Evolutionary conservation across 2,797 vertebrate species (phyloP), one percentile per base, ranked within the genome.

Genomic region (Crocidura indochinensis): DNA sequence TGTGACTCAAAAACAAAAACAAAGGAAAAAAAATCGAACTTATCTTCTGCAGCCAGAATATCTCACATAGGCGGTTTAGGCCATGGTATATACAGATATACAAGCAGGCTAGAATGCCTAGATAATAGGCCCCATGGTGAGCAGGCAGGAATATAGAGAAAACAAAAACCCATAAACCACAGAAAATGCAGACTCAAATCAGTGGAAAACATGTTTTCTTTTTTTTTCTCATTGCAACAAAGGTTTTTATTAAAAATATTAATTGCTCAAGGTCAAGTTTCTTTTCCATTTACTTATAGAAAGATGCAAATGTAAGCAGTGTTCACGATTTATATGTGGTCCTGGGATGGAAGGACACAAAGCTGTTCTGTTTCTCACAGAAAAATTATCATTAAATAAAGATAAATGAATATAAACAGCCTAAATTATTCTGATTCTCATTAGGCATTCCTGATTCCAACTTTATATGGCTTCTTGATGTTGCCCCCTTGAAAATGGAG

Each of bases 381-480:
- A 94, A 90, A 77, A 95, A 88, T 93, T 96, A 90, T 92, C 96
- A 96, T 94, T 53, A 82, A 95, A 95, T 95, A 94, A 83, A 92
- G 92, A 95, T 97, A 97, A 97, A 96, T 95, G 93, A 87, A 90
- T 94, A 90, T 87, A 96, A 94, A 91, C 89, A 96, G 94, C 84
- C 91, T 79, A 83, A 97, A 97, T 94, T 74, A 88, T 95, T 95
- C 97, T 98, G 97, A 98, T 97, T 97, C 93, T 56, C 53, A 19
- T 3, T 56, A 19, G 53, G 53, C 53, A 15, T 56, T 56, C 53
- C 97, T 98, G 97, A 98, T 97, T 97, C 93, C 98, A 98, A 98
- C 96, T 94, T 85, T 94, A 97, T 95, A 95, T 98, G 98, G 98
- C 97, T 97, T 97, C 95, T 97, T 95, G 96, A 90, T 98, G 97